Conservation (phyloP, 2,888 invertebrate genomes). For the Idaea aversata region DNA sequence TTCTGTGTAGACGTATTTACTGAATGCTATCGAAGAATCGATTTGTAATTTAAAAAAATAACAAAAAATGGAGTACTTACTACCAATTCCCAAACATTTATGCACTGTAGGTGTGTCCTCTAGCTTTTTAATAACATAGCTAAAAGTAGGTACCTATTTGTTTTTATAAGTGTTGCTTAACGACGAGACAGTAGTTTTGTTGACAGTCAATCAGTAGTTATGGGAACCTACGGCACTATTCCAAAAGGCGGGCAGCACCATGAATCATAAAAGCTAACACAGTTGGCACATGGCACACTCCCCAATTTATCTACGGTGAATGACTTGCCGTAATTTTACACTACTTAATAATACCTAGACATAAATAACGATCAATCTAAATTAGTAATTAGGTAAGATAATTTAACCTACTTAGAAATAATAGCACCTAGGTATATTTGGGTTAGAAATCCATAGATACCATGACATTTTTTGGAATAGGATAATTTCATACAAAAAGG, state of each 20-base stretch:
- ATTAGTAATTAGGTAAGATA: not conserved
- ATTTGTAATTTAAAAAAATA: not conserved
- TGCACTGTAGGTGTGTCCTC: not conserved
- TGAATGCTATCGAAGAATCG: not conserved
- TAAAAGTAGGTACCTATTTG: not conserved
- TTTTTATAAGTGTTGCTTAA: not conserved
- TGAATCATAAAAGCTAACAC: conserved; percentile 30
- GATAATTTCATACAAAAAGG: not conserved
- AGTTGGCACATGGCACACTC: conserved; percentile 31
- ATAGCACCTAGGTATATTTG: not conserved
- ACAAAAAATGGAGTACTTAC: no score
- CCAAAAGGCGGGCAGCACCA: not conserved
- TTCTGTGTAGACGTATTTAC: not conserved
- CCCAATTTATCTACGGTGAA: conserved; percentile 30
- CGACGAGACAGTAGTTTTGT: not conserved
- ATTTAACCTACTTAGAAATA: not conserved
- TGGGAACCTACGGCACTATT: conserved; percentile 9
- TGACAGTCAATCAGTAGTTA: conserved; percentile 18
- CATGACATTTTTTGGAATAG: not conserved
- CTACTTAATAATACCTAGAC: not conserved
- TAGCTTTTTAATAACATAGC: not conserved
- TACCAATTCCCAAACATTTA: not conserved
- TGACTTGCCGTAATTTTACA: conserved; percentile 26
- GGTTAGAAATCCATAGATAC: not conserved
- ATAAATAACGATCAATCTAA: not conserved